Base-by-base conservation (phyloP, 2,113 vertebrate species). In the Notothenia rossii region DNA sequence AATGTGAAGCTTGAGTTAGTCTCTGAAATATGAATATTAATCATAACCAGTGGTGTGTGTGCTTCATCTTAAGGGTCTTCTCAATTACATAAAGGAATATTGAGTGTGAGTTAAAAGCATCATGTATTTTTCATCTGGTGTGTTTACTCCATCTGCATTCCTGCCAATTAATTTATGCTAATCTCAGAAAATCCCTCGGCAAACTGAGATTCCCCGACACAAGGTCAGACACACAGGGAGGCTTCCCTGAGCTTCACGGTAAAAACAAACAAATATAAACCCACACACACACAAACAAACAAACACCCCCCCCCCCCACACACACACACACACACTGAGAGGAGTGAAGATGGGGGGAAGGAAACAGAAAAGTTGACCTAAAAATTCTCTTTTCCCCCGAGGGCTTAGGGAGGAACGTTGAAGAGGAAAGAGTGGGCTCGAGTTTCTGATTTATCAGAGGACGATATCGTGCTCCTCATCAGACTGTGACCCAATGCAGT, bases 151-250 rank as follows among this genome's bases (percentile, higher is more conserved):
- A 49, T 84, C 81, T 83, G 81, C 69, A 75, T 87, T 83, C 77
- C 78, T 36, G 25, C 12, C 61, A 81, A 70, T 83, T 87, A 68
- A 85, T 88, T 87, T 88, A 85, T 86, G 86, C 82, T 87, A 83
- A 88, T 72, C 71, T 84, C 54, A 14, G 36, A 40, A 40, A 40
- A 46, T 48, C 62, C 46, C n/a, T 49, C 59, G 33, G 61, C 25
- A 71, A 63, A 80, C 74, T 22, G 56, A 9, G 29, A 33, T 58
- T 53, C 65, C 46, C 49, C 59, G 13, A 59, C 62, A 46, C 70
- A 77, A 89, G 85, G 86, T 82, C 83, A 43, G 46, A 29, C 68
- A 11, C 67, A 58, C 56, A 22, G 75, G 29, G 75, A 85, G 64
- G 77, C 74, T 18, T 72, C 72, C 25, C 45, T 25, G 1, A 1